Conservation (phyloP, 2,888 invertebrate species). For the Malthinus seriepunctatus region DNA sequence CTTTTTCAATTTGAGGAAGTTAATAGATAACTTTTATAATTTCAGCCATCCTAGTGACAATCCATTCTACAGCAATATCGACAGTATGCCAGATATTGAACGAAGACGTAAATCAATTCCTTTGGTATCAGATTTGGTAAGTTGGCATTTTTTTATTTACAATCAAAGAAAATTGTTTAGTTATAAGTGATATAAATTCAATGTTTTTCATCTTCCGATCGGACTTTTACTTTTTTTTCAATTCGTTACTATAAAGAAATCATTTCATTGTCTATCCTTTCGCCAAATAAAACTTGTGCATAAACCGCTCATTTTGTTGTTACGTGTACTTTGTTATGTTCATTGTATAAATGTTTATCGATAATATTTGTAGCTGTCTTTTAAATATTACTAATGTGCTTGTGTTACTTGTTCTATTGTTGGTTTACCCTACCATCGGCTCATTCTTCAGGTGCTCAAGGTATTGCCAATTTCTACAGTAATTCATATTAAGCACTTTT, state of each 20-base stretch:
- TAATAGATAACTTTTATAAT: constrained; percentile 31
- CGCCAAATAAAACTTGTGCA: neutral
- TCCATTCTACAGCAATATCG: constrained; percentile 99
- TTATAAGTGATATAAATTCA: neutral
- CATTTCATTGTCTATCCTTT: neutral
- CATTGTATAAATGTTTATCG: constrained; percentile 31
- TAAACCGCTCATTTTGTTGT: constrained; percentile 7
- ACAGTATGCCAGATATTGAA: constrained; percentile 99
- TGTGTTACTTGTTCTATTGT: constrained; percentile 56
- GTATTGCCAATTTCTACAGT: constrained; percentile 46
- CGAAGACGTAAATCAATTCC: constrained; percentile 97
- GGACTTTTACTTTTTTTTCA: neutral
- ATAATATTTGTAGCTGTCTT: constrained; percentile 28
- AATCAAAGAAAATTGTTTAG: neutral
- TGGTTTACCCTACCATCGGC: constrained; percentile 53
- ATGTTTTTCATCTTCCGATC: neutral
- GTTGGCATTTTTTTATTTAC: constrained; percentile 51
- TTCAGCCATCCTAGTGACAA: constrained; percentile 90
- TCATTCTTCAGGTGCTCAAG: constrained; percentile 59
- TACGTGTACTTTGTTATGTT: constrained; percentile 19
- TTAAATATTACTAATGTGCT: constrained; percentile 50
- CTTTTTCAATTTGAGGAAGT: too few species aligned
- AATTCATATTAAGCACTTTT: constrained; percentile 43
- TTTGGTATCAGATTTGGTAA: constrained; percentile 98
- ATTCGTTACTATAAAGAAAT: too few species aligned